phyloP scores from a whole-genome alignment of 2,888 invertebrate genomes.

The Graphium colonna region DNA sequence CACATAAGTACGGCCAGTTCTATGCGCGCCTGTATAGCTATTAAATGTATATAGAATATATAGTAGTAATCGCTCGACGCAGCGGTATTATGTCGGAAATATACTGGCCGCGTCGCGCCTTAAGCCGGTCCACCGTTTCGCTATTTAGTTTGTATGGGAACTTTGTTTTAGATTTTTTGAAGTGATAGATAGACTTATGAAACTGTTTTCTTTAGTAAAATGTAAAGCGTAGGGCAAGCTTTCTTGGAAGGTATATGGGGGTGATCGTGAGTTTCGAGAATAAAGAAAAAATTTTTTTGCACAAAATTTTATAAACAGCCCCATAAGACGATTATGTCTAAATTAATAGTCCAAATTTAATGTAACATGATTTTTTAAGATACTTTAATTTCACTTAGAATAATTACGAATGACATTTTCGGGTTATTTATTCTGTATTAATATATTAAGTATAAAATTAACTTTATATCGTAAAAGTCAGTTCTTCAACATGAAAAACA shows the following conservation, averaged over 20 bases:
- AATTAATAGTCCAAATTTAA: not conserved
- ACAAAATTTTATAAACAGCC: constrained; percentile 9
- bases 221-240: constrained; percentile 64
- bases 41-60: constrained; percentile 81
- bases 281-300: constrained; percentile 36
- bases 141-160: constrained; percentile 78
- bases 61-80: constrained; percentile 81
- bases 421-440: not conserved
- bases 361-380: not conserved
- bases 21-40: constrained; percentile 81
- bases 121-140: constrained; percentile 69
- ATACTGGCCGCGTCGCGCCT: constrained; percentile 76
- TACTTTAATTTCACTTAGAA: not conserved
- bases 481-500: no score
- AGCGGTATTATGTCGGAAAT: constrained; percentile 81
- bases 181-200: constrained; percentile 60
- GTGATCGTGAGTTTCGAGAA: constrained; percentile 45
- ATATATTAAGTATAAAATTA: not conserved
- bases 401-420: not conserved
- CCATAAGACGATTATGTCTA: not conserved
- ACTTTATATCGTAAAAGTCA: not conserved
- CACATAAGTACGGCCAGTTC: constrained; percentile 81
- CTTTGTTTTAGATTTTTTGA: constrained; percentile 71
- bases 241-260: constrained; percentile 66
- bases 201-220: constrained; percentile 67